phyloP scores from a whole-genome alignment of 1,140 invertebrate species.

The Lineus longissimus region DNA sequence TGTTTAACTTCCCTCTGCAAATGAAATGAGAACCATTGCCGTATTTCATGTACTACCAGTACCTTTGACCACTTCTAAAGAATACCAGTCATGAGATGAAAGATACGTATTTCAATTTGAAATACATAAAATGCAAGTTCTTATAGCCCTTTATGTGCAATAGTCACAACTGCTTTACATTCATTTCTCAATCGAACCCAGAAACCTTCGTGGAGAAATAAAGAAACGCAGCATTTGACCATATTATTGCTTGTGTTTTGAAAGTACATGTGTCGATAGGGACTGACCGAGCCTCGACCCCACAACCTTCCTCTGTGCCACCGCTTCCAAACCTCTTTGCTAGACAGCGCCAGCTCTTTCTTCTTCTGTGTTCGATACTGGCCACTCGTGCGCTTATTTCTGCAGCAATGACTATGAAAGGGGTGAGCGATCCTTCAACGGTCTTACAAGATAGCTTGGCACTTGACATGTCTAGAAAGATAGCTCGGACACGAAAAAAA shows the following conservation, averaged over 20 bases:
- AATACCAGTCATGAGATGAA: neutral
- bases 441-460: neutral
- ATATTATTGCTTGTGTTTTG: too few species aligned
- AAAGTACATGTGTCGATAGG: too few species aligned
- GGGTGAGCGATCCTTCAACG: neutral
- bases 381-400: too few species aligned
- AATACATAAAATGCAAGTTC: neutral
- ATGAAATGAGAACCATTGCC: neutral
- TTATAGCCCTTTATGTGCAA: neutral
- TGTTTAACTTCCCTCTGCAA: conserved; percentile 20
- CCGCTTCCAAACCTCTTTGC: too few species aligned
- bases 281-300: too few species aligned
- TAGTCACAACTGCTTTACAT: neutral
- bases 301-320: too few species aligned
- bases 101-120: neutral
- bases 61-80: neutral
- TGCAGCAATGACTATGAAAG: neutral
- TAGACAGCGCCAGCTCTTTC: too few species aligned
- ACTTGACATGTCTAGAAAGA: neutral
- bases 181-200: neutral
- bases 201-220: neutral
- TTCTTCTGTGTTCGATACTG: too few species aligned
- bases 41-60: neutral
- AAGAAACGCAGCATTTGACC: too few species aligned
- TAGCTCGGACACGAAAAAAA: neutral